phyloP scores from a whole-genome alignment of 1,140 invertebrate species.

The Anagrus nilaparvatae region DNA sequence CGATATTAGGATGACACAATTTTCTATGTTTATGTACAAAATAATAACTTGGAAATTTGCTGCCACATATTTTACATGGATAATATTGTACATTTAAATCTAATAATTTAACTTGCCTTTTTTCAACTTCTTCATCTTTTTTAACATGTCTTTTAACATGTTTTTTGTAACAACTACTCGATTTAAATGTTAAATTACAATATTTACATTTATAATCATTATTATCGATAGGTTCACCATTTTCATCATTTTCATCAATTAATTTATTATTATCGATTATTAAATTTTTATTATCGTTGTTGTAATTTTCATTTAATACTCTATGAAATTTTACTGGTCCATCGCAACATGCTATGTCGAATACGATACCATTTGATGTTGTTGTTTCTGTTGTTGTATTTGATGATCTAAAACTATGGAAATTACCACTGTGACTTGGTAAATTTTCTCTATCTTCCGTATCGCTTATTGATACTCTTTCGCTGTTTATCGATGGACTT shows the following conservation, averaged over 20 bases:
- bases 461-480: conserved; percentile 17
- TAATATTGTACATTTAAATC: conserved; percentile 84
- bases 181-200: conserved; percentile 73
- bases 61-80: conserved; percentile 84
- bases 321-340: conserved; percentile 74
- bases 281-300: too few species aligned
- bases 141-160: conserved; percentile 57
- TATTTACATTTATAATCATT: conserved; percentile 63
- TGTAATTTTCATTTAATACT: conserved; percentile 66
- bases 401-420: conserved; percentile 1
- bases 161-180: conserved; percentile 71
- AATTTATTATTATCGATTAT: too few species aligned
- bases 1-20: conserved; percentile 59
- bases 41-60: conserved; percentile 86
- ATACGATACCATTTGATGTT: conserved; percentile 42
- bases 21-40: conserved; percentile 88
- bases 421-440: neutral
- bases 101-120: conserved; percentile 51
- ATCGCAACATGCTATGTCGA: conserved; percentile 79
- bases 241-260: conserved; percentile 32
- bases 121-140: too few species aligned
- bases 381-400: neutral
- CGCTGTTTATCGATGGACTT: conserved; percentile 20
- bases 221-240: conserved; percentile 18
- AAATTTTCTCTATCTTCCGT: neutral